Evolutionary conservation across 92 coral and sea anemone genomes (phyloP).

Genomic region (Scolanthus callimorphus): DNA sequence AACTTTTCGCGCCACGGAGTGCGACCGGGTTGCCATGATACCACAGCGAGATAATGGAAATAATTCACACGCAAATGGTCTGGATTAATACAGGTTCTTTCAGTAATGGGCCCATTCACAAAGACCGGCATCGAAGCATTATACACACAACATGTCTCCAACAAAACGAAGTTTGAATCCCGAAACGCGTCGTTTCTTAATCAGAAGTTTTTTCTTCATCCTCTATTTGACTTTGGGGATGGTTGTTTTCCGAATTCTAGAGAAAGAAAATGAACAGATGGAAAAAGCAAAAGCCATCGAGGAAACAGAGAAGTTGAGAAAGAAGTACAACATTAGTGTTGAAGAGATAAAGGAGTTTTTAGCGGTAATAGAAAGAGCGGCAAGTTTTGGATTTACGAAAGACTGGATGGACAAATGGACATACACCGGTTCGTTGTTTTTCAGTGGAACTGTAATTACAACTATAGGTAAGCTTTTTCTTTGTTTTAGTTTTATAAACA

Average conservation of each 20-base stretch:
- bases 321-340: slow-evolving; percentile 53
- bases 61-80: too few relatives aligned
- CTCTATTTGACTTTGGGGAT: slow-evolving; percentile 62
- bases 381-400: slow-evolving; percentile 46
- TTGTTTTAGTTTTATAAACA: too few relatives aligned
- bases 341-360: slow-evolving; percentile 65
- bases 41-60: too few relatives aligned
- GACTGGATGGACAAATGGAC: slow-evolving; percentile 93
- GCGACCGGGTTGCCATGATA: too few relatives aligned
- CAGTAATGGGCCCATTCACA: too few relatives aligned
- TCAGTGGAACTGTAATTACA: slow-evolving; percentile 90
- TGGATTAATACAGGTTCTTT: too few relatives aligned
- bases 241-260: slow-evolving; percentile 66
- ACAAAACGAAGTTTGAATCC: too few relatives aligned
- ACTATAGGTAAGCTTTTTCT: slow-evolving; percentile 97
- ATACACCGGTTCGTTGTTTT: slow-evolving; percentile 84
- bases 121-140: too few relatives aligned
- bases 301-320: slow-evolving; percentile 43
- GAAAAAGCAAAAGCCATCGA: slow-evolving; percentile 36
- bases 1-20: too few relatives aligned
- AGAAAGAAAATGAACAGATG: slow-evolving; percentile 54
- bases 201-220: slow-evolving; percentile 53
- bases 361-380: slow-evolving; percentile 45
- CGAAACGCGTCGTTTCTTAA: slow-evolving; percentile 61
- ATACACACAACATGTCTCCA: too few relatives aligned